phyloP scores from a whole-genome alignment of 2,888 invertebrate genomes.

The Callyntrura guangdongensis region DNA sequence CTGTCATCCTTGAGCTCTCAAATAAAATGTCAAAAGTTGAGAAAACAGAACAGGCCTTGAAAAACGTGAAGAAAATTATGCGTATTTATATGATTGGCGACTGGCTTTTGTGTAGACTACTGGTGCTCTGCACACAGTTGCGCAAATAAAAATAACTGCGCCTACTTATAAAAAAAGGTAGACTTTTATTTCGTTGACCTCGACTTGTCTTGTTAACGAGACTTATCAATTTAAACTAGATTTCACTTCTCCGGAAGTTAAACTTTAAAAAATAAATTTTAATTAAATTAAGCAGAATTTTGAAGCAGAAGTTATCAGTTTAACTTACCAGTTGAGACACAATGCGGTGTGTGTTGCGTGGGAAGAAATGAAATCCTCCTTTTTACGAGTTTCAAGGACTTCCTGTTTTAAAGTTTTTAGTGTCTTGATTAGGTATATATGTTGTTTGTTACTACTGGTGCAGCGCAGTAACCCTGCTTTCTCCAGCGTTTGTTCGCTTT shows the following conservation, averaged over 20 bases:
- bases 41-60: background rate
- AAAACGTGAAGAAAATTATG: conserved; percentile 20
- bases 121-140: too few relatives aligned
- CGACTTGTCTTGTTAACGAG: too few relatives aligned
- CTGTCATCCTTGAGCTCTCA: conserved; percentile 50
- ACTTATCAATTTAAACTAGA: too few relatives aligned
- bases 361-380: background rate
- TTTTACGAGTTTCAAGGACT: conserved; percentile 22
- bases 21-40: background rate
- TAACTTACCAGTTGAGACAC: conserved; percentile 19
- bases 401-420: conserved; percentile 23
- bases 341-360: background rate
- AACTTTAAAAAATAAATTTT: too few relatives aligned
- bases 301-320: too few relatives aligned
- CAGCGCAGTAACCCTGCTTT: background rate
- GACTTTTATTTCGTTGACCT: too few relatives aligned
- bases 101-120: too few relatives aligned
- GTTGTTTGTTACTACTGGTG: background rate
- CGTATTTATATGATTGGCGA: background rate
- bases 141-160: too few relatives aligned
- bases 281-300: too few relatives aligned
- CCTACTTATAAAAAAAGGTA: too few relatives aligned
- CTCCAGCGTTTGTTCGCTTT: conserved; percentile 17
- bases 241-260: too few relatives aligned
- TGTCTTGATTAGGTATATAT: conserved; percentile 37